A percentile compares a stretch with the other conserved stretches of the same genome.
phyloP scores from a whole-genome alignment of 2,888 invertebrate species.

The Brenthis daphne region DNA sequence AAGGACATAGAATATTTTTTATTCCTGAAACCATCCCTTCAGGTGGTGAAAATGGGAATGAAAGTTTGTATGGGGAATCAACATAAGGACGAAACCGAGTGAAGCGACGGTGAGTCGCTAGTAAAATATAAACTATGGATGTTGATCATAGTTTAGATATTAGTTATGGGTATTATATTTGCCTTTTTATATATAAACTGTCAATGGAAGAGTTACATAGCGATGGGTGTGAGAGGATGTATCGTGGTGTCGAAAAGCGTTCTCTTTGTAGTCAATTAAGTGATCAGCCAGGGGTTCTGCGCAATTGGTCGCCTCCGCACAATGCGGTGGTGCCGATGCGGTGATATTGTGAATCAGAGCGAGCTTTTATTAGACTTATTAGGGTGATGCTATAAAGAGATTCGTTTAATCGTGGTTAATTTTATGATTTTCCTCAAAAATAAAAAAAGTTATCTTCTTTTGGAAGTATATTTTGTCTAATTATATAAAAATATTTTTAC shows the following conservation, averaged over 20 bases:
- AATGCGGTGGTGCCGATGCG: conserved; percentile 66
- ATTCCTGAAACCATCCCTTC: too few relatives aligned
- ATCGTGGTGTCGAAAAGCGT: conserved; percentile 60
- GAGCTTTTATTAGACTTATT: conserved; percentile 68
- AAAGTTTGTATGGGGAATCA: too few relatives aligned
- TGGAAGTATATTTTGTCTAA: neutral
- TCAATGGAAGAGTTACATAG: conserved; percentile 46
- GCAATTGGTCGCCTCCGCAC: conserved; percentile 79
- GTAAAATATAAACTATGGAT: too few relatives aligned
- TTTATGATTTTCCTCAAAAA: conserved; percentile 15
- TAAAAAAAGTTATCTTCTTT: neutral
- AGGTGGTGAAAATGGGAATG: too few relatives aligned
- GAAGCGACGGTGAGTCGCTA: too few relatives aligned
- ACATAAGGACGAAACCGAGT: too few relatives aligned
- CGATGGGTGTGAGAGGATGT: conserved; percentile 35
- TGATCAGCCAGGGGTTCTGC: conserved; percentile 78
- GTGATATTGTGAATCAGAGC: conserved; percentile 56
- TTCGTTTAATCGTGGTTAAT: conserved; percentile 28
- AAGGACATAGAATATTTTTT: too few relatives aligned
- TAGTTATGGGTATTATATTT: too few relatives aligned
- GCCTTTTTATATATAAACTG: conserved; percentile 9
- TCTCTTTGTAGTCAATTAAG: conserved; percentile 78
- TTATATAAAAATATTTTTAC: neutral
- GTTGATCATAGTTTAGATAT: too few relatives aligned
- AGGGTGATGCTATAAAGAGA: conserved; percentile 58